phyloP scores from a whole-genome alignment of 2,113 vertebrate genomes.

The Scomber colias region DNA sequence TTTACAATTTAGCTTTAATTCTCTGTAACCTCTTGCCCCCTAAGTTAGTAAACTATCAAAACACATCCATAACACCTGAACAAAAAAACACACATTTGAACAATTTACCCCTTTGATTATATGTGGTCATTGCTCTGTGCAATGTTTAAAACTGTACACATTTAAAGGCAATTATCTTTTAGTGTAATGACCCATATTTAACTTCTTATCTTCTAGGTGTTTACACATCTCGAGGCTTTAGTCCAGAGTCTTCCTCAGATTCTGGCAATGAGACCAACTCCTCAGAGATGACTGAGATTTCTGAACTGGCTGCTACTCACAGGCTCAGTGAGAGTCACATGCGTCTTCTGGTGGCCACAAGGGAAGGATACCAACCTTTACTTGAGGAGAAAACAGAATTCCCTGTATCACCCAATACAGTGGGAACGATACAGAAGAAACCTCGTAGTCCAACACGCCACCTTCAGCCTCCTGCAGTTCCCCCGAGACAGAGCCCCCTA shows the following conservation, averaged over 20 bases:
- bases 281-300: constrained; percentile 98
- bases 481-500: constrained; percentile 92
- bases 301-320: constrained; percentile 91
- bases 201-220: constrained; percentile 89
- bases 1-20: not conserved
- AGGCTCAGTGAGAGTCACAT: constrained; percentile 91
- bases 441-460: constrained; percentile 82
- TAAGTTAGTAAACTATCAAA: not conserved
- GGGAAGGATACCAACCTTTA: constrained; percentile 93
- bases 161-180: not conserved
- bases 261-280: constrained; percentile 99
- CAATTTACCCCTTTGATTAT: not conserved
- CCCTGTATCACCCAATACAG: constrained; percentile 86
- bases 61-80: not conserved
- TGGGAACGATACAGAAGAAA: constrained; percentile 85
- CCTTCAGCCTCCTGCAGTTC: constrained; percentile 91
- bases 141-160: not conserved
- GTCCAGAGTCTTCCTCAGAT: constrained; percentile 96
- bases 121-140: not conserved
- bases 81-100: not conserved
- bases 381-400: constrained; percentile 95
- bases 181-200: not conserved
- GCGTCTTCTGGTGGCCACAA: constrained; percentile 91
- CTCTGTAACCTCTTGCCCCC: not conserved
- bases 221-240: constrained; percentile 93